These are phyloP conservation scores for Gila orcuttii DNA, from an alignment of 2,113 vertebrate genomes.

Conservation along the genomic window DNA sequence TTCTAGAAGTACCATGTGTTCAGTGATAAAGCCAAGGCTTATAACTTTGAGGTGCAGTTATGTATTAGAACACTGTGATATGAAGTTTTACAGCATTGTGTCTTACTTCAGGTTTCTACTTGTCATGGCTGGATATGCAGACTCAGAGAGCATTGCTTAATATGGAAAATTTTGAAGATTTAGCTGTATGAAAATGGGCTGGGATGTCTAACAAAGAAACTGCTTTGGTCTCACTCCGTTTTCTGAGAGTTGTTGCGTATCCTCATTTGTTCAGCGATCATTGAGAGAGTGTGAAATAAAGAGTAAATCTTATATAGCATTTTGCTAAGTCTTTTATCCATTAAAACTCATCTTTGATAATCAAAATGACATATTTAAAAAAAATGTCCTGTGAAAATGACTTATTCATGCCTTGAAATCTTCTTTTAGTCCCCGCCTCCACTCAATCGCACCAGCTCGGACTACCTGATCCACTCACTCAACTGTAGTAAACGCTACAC, in stretches of 20 bases:
- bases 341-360: no score
- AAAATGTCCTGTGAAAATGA: no score
- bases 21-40: background rate
- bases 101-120: conserved; percentile 10
- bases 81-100: background rate
- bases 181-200: conserved; percentile 16
- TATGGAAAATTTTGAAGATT: conserved; percentile 10
- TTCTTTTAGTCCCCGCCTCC: no score
- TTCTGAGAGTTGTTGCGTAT: background rate
- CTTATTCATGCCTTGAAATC: no score
- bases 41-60: background rate
- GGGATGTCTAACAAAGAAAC: background rate
- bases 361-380: no score
- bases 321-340: background rate
- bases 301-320: background rate
- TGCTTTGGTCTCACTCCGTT: conserved; percentile 3
- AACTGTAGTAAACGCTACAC: no score
- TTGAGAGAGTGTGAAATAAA: background rate
- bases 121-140: conserved; percentile 10
- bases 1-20: background rate
- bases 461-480: no score
- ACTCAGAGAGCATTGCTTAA: conserved; percentile 4
- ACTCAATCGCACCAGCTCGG: no score
- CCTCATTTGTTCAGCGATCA: background rate
- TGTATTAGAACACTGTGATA: background rate